Evolutionary conservation across 2,888 invertebrate species (phyloP), one percentile per base, ranked within the genome.

Genomic region (Bugula neritina): DNA sequence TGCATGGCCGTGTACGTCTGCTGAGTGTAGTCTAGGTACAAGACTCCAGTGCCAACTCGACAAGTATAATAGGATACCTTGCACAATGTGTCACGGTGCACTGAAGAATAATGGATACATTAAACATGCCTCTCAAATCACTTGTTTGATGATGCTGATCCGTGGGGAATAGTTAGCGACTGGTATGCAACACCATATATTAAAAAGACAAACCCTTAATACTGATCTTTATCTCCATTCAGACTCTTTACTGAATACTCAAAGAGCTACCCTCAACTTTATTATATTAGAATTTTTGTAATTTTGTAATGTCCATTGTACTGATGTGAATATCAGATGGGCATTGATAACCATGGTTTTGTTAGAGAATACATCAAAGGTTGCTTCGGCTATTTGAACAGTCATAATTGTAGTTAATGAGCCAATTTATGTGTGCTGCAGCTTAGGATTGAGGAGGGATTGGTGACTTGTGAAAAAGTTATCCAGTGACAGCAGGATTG

Each of bases 281-380:
- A 43, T 43, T 43, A 17, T 43, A 43, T 43, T 43, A 43, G 43
- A 63, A 13, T 63, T 63, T 63, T 63, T 63, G 63, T 63, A 63
- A 63, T 63, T 63, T 63, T 63, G 63, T 63, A 63, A 63, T 31
- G n/a, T n/a, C n/a, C n/a, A n/a, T n/a, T n/a, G n/a, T n/a, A n/a
- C n/a, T 63, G 27, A 13, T 25, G 10, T 13, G 31, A 27, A n/a
- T 63, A 34, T 63, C 63, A 29, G 27, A 63, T 63, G 63, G 31
- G n/a, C 63, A 63, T 31, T 63, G 31, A 63, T 17, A 17, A 31
- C n/a, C 34, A 31, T 10, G 34, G 27, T 63, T 63, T 31, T 63
- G 34, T 63, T 27, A 25, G 10, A 13, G 10, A 27, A n/a, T 13
- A 34, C 63, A 63, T 63, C 34, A 31, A 63, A 63, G 57, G n/a